Evolutionary conservation across 2,797 vertebrate species (phyloP).

Genomic region (Bovichtus diacanthus): DNA sequence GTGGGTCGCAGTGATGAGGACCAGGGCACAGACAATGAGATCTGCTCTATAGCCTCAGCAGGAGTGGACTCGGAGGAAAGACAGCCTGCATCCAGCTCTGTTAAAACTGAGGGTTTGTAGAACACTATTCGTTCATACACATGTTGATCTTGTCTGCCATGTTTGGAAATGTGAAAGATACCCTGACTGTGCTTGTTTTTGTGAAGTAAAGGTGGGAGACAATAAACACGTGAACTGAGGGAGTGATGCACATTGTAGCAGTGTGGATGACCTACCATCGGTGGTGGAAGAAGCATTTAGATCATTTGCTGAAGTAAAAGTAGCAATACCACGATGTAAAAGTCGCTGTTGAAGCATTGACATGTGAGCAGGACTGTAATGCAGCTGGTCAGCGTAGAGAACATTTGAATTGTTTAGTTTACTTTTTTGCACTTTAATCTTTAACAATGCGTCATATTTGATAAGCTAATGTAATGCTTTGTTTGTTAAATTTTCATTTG

Average conservation of each 20-base stretch:
- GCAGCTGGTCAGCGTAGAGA: background rate
- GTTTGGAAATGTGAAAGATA: background rate
- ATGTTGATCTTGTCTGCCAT: background rate
- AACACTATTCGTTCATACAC: background rate
- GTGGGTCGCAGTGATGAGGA: slow-evolving; percentile 47
- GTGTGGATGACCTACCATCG: background rate
- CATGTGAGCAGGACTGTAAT: background rate
- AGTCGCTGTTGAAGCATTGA: background rate
- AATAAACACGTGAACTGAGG: background rate
- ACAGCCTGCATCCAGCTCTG: slow-evolving; percentile 1
- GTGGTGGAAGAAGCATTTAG: background rate
- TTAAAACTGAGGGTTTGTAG: slow-evolving; percentile 50
- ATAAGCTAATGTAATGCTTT: background rate
- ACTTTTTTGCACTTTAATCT: background rate
- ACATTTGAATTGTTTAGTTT: background rate
- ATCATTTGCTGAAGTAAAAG: background rate
- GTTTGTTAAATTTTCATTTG: background rate
- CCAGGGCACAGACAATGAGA: slow-evolving; percentile 56
- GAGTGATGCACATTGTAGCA: background rate
- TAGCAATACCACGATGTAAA: background rate
- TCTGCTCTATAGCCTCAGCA: slow-evolving; percentile 40
- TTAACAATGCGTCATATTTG: background rate
- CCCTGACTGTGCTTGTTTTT: background rate
- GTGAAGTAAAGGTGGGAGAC: background rate
- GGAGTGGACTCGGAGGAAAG: background rate